These are phyloP conservation scores for Ovis canadensis DNA, from an alignment of 2,113 vertebrate species.

Conservation along the genomic window DNA sequence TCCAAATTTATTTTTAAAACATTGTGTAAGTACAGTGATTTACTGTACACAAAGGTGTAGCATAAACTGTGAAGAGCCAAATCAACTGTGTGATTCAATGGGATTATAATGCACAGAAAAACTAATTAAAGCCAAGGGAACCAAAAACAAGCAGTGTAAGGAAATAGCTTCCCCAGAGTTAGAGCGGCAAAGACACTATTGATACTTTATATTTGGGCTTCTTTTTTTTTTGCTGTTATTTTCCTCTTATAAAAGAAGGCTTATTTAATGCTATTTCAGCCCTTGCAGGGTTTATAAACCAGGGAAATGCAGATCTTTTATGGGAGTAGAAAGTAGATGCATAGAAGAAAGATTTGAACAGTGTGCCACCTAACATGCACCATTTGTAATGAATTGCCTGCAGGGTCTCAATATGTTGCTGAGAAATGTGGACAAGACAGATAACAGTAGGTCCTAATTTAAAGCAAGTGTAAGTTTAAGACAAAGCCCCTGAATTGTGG, in stretches of 20 bases:
- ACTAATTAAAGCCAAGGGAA: neutral
- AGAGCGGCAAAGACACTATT: neutral
- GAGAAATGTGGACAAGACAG: neutral
- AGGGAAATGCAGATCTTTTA: neutral
- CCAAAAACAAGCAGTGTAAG: neutral
- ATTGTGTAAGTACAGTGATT: neutral
- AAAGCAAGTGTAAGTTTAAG: neutral
- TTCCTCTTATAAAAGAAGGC: neutral
- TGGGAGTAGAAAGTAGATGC: neutral
- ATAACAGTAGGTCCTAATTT: accelerated
- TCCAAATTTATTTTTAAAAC: slow-evolving; percentile 16
- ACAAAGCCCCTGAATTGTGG: too few relatives aligned
- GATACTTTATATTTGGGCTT: neutral
- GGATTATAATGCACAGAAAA: neutral
- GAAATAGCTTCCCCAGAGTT: neutral
- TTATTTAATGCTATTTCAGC: neutral
- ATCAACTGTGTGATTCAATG: slow-evolving; percentile 1
- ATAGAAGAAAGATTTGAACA: neutral
- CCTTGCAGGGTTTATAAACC: neutral
- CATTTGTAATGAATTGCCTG: neutral
- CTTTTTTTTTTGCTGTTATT: neutral
- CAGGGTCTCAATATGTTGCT: neutral
- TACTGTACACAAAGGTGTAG: neutral
- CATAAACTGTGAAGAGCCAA: slow-evolving; percentile 12
- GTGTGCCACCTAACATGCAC: neutral